A percentile compares a stretch with the other conserved stretches of the same genome.
Conservation (phyloP, 2,888 invertebrate species). For the Drosophila infuscata region DNA sequence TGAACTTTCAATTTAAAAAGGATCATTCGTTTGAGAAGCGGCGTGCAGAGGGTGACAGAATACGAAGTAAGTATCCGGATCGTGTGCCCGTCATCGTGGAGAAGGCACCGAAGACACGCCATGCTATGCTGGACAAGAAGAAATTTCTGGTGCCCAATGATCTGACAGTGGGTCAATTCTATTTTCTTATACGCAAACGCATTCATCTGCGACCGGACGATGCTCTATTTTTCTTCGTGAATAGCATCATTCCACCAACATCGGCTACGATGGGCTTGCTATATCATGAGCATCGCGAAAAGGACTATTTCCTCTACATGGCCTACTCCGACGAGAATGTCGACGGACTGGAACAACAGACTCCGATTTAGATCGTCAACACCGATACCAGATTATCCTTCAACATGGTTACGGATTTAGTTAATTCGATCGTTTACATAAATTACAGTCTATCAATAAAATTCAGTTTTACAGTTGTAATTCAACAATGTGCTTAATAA, state of each 20-base stretch:
- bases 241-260: constrained; percentile 98
- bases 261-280: constrained; percentile 98
- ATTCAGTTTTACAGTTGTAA: neutral
- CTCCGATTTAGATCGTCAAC: neutral
- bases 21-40: constrained; percentile 98
- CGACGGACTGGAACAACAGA: constrained; percentile 88
- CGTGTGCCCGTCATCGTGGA: constrained; percentile 98
- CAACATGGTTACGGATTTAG: neutral
- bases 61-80: constrained; percentile 97
- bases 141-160: constrained; percentile 98
- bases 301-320: constrained; percentile 99
- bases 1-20: constrained; percentile 99
- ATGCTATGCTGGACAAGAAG: constrained; percentile 97
- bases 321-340: constrained; percentile 99
- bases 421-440: neutral
- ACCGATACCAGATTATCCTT: neutral
- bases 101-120: constrained; percentile 96
- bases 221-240: constrained; percentile 98
- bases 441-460: constrained; percentile 35
- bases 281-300: constrained; percentile 99
- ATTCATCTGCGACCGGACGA: constrained; percentile 97
- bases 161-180: constrained; percentile 98
- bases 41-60: constrained; percentile 97
- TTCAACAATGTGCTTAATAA: neutral
- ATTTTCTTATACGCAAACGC: constrained; percentile 97